Evolutionary conservation across 1,140 invertebrate genomes (phyloP), one percentile per base, ranked within the genome.

Genomic region (Sycobia sp.): DNA sequence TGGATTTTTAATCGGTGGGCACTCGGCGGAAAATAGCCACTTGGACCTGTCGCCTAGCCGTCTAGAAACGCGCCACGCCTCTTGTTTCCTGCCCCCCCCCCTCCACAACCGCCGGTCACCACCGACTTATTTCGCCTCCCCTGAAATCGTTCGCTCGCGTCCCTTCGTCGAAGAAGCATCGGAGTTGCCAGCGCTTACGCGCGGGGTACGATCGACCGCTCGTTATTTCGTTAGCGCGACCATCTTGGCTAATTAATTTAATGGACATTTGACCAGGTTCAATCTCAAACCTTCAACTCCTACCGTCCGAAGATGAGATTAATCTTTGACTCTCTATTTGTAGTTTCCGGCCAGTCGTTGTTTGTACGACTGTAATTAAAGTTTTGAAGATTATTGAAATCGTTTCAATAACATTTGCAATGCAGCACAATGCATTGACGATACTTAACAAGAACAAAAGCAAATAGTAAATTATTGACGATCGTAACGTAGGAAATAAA

Each of bases 11-110:
- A 81, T 81, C 79, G 77, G 73, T 71, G 77, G 70, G 76, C 79
- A 81, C 70, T 81, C 76, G 78, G 71, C 71, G 79, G 78, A 80
- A 81, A 81, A 81, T 81, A 80, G 78, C 78, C 78, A 80, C 77
- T 80, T 77, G 67, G 44, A 57, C n/a, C 72, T 67, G 71, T n/a
- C n/a, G n/a, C 72, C 74, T 67, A 66, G 68, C 51, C 67, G 66
- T 76, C 72, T 71, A 74, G 67, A 72, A 75, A 72, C 73, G 71
- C 68, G 66, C 70, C 72, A 73, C n/a, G n/a, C 73, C 73, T 73
- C 68, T 74, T 75, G 71, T 73, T 72, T 70, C 62, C 68, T 57
- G 7, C 25, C 11, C 13, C 4, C 32, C 47, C 14, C 7, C 7
- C 41, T 13, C 20, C 8, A 16, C 27, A 16, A 2, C 20, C n/a